phyloP scores from a whole-genome alignment of 1,140 invertebrate species.

The Reticulitermes speratus region DNA sequence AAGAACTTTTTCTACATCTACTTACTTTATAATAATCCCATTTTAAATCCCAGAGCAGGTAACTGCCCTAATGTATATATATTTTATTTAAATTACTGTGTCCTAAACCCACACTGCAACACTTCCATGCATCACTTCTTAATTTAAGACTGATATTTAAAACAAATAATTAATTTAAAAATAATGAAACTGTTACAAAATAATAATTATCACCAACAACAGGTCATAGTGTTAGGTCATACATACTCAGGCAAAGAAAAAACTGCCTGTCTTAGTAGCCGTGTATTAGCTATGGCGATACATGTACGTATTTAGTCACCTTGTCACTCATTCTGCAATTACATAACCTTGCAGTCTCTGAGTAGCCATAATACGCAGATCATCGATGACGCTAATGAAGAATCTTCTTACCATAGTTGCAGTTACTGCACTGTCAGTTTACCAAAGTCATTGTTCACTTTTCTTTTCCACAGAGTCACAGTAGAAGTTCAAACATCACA shows the following conservation, averaged over 20 bases:
- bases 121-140: slow-evolving; percentile 1
- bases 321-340: background rate
- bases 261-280: background rate
- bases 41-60: slow-evolving; percentile 8
- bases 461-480: background rate
- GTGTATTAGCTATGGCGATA: background rate
- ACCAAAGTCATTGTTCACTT: background rate
- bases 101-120: slow-evolving; percentile 6
- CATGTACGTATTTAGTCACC: background rate
- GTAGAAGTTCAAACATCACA: background rate
- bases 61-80: slow-evolving; percentile 3
- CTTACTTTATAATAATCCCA: background rate
- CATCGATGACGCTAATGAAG: background rate
- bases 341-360: background rate
- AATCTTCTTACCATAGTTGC: background rate
- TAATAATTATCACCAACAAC: background rate
- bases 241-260: background rate
- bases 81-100: background rate
- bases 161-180: background rate
- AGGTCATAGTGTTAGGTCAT: background rate
- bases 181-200: background rate
- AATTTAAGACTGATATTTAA: background rate
- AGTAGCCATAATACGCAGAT: background rate
- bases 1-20: background rate
- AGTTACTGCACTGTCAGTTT: background rate